These are phyloP conservation scores for Perognathus longimembris DNA, from an alignment of 2,113 vertebrate genomes.

Conservation along the genomic window DNA sequence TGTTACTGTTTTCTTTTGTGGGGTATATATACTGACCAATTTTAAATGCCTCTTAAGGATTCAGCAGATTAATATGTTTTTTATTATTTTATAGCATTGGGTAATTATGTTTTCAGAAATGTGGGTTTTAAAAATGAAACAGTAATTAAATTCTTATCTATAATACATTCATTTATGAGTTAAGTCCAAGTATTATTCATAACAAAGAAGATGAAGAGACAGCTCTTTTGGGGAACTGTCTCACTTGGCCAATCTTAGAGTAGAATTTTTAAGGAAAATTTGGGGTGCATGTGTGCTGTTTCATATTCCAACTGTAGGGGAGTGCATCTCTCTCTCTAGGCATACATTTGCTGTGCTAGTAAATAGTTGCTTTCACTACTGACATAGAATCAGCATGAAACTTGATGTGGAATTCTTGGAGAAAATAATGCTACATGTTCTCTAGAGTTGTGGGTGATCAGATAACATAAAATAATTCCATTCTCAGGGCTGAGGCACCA, in stretches of 20 bases:
- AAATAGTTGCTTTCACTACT: not conserved
- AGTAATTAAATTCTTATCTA: conserved; percentile 11
- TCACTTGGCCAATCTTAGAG: not conserved
- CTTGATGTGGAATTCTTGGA: not conserved
- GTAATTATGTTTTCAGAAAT: conserved; percentile 7
- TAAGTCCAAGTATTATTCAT: not conserved
- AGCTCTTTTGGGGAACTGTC: not conserved
- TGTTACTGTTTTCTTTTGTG: not conserved
- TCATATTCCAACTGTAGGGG: too few species aligned
- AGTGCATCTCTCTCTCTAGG: not conserved
- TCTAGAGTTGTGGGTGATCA: not conserved
- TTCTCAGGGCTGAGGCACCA: not conserved
- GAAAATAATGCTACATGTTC: not conserved
- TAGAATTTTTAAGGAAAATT: conserved; percentile 5
- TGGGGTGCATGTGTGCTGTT: not conserved
- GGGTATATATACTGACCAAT: not conserved
- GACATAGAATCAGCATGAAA: not conserved
- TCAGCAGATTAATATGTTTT: conserved; percentile 3
- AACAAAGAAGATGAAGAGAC: not conserved
- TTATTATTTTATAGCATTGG: not conserved
- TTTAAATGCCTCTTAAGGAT: conserved; percentile 43
- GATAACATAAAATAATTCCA: not conserved
- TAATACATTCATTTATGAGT: not conserved
- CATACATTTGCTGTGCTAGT: not conserved
- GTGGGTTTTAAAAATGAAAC: not conserved